Evolutionary conservation across 1,140 invertebrate species (phyloP), one percentile per base, ranked within the genome.

Genomic region (Mizuhopecten yessoensis): DNA sequence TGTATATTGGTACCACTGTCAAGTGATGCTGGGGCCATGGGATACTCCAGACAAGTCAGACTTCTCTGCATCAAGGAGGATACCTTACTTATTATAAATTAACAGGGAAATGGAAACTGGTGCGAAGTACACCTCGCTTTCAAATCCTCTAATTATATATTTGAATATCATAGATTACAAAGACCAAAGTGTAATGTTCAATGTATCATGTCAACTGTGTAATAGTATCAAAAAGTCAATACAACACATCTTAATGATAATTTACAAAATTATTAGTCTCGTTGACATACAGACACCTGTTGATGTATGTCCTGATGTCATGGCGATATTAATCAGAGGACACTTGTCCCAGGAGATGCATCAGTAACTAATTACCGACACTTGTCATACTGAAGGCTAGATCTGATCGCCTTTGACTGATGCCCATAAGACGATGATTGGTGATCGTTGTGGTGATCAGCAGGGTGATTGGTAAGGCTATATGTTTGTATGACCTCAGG

Each of bases 331-430:
- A 75, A 75, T 75, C 57, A 75, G 57, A 13, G 2, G 57, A 75
- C 17, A 7, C 1, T 3, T 5, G 23, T 13, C 23, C 23, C 23
- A 29, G 23, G 23, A n/a, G 57, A 75, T 9, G 17, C 23, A 75
- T 75, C 57, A 75, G 57, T 75, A 75, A 75, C 57, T 75, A 75
- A 75, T 75, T 75, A 75, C 23, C 57, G n/a, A n/a, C 23, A 75
- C 57, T 75, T 75, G 57, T 75, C 57, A 75, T 75, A 75, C 11
- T n/a, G 0, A 75, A 29, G 5, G 57, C 29, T 23, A 75, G 57
- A 75, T 75, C 57, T 0, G 57, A 75, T 75, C 11, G 57, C n/a
- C n/a, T 75, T 75, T 75, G 57, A 75, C n/a, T n/a, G n/a, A 75
- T 75, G 57, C 29, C 23, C 2, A 11, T 75, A 75, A 75, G 57